A percentile compares a stretch with the other conserved stretches of the same genome.
Evolutionary conservation across 2,797 vertebrate species (phyloP).

Genomic region (Bovichtus variegatus): DNA sequence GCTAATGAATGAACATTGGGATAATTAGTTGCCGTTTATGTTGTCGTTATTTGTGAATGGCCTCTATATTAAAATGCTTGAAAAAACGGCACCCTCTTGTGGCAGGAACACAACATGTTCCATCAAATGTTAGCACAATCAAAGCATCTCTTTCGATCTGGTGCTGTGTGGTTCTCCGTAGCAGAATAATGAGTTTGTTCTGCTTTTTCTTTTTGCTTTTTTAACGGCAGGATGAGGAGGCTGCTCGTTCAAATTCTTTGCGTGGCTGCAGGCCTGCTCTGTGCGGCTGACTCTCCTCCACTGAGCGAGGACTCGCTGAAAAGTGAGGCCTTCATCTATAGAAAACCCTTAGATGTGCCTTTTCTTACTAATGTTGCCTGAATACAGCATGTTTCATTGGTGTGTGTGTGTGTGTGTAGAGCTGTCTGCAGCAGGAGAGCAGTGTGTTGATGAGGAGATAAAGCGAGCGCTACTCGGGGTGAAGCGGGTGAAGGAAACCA

Average conservation of each 20-base stretch:
- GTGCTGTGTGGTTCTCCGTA: background rate
- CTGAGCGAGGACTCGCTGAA: constrained; percentile 71
- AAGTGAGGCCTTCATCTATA: constrained; percentile 62
- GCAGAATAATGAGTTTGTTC: background rate
- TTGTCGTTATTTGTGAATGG: background rate
- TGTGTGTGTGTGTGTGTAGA: constrained; percentile 69
- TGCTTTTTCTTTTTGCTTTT: too few relatives aligned
- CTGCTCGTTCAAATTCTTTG: constrained; percentile 71
- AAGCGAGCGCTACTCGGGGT: constrained; percentile 86
- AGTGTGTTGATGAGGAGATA: constrained; percentile 83
- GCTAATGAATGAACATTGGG: background rate
- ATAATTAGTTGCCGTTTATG: background rate
- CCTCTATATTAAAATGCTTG: background rate
- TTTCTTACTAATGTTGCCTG: too few relatives aligned
- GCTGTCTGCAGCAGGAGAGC: constrained; percentile 83
- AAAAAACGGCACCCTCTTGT: constrained; percentile 53
- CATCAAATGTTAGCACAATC: background rate
- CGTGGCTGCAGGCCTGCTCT: constrained; percentile 68
- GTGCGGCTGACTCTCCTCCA: constrained; percentile 70
- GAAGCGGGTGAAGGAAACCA: constrained; percentile 88
- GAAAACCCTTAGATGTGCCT: background rate
- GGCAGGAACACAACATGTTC: background rate
- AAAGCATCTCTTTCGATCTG: background rate
- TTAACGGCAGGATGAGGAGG: constrained; percentile 84
- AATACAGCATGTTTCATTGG: background rate